These are phyloP conservation scores for Apostichopus californicus DNA, from an alignment of 35 echinoderm and acorn worm species.

Conservation along the genomic window DNA sequence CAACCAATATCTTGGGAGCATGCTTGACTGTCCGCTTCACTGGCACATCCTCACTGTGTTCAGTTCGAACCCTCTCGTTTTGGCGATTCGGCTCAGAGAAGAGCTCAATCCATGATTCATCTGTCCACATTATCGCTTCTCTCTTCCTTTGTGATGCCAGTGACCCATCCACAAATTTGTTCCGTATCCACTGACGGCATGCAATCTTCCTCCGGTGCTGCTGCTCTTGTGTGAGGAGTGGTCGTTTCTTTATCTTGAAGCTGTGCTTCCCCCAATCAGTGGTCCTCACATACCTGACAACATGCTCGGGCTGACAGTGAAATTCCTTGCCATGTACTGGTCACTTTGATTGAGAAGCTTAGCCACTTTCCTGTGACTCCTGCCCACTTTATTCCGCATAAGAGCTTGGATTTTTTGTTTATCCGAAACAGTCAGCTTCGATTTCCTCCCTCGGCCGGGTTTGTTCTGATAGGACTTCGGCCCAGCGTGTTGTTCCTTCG, in stretches of 20 bases:
- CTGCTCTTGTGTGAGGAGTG: background rate
- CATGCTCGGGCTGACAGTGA: slow-evolving; percentile 12
- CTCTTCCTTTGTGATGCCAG: background rate
- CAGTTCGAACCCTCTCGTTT: background rate
- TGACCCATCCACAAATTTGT: background rate
- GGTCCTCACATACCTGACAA: background rate
- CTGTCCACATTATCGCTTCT: background rate
- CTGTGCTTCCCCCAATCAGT: background rate
- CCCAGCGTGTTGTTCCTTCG: slow-evolving; percentile 9
- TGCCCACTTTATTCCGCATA: slow-evolving; percentile 39
- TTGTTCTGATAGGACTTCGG: slow-evolving; percentile 50
- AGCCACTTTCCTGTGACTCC: slow-evolving; percentile 26
- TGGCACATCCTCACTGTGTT: background rate
- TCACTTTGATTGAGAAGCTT: background rate
- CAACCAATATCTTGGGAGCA: slow-evolving; percentile 13
- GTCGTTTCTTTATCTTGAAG: background rate
- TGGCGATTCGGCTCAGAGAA: background rate
- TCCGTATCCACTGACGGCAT: background rate
- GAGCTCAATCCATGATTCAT: background rate
- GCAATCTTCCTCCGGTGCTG: background rate
- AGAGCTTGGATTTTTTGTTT: slow-evolving; percentile 39
- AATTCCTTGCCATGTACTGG: background rate
- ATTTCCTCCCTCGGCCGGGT: slow-evolving; percentile 10
- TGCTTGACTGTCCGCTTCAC: background rate
- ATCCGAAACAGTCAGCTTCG: slow-evolving; percentile 17